phyloP scores from a whole-genome alignment of 2,797 vertebrate species.

The Fundulus diaphanus region DNA sequence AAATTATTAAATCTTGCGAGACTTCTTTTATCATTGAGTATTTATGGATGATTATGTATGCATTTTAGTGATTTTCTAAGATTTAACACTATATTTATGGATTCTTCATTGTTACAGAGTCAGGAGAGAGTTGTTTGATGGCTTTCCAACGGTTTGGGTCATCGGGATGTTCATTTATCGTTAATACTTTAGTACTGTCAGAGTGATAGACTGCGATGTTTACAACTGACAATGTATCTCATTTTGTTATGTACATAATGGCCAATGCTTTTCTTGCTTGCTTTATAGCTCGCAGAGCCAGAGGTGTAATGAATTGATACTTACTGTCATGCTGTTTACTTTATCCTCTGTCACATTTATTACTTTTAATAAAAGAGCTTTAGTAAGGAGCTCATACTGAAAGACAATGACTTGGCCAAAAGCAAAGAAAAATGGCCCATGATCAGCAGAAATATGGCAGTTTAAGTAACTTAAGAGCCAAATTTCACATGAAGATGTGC shows the following conservation, averaged over 20 bases:
- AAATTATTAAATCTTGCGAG: not conserved
- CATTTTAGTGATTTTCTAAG: not conserved
- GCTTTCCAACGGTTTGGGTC: not conserved
- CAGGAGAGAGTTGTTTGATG: not conserved
- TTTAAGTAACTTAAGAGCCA: not conserved
- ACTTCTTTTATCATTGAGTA: not conserved
- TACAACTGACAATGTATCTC: constrained; percentile 12
- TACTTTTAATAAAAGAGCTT: constrained; percentile 32
- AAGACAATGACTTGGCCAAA: constrained; percentile 1
- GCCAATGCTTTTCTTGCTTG: constrained; percentile 17
- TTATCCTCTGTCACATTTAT: constrained; percentile 36
- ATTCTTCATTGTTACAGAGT: too few species aligned
- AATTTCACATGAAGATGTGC: not conserved
- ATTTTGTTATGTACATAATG: constrained; percentile 7
- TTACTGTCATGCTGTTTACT: constrained; percentile 27
- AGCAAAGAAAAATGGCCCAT: not conserved
- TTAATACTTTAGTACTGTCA: not conserved
- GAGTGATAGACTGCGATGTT: constrained; percentile 1
- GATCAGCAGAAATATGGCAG: too few species aligned
- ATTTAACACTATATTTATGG: not conserved
- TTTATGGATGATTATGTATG: not conserved
- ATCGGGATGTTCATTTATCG: not conserved
- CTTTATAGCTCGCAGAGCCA: constrained; percentile 32
- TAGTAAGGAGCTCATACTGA: constrained; percentile 13
- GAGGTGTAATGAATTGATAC: constrained; percentile 35